Base-by-base conservation (phyloP, 2,113 vertebrate species). In the Zootoca vivipara region DNA sequence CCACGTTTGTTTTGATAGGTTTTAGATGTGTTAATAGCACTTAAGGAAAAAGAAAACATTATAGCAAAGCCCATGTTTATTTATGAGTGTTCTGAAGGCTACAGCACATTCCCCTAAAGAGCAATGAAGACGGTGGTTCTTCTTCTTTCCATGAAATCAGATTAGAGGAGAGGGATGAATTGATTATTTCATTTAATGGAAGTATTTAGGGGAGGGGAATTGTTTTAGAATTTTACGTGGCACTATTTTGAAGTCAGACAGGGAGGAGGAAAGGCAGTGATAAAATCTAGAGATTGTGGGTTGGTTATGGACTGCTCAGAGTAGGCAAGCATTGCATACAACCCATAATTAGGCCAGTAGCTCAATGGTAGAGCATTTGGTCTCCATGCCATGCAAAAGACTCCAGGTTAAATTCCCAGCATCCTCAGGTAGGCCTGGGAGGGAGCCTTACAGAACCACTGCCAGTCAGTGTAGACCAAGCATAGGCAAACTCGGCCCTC, bases 111-210 rank as follows among this genome's bases (percentile, higher is more conserved):
- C 86, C 77, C 46, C 56, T 6, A 84, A 92, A 91, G 87, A 56
- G 81, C 87, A 88, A 85, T 85, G 92, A 89, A 92, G 89, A 77
- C 87, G 52, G 2, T 7, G 24, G 64, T 75, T 38, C 9, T 20
- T 33, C 56, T 70, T 18, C 78, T 4, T 0, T 20, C 3, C n/a
- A 26, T 4, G 75, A 69, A 24, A 65, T 64, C 56, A 74, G 52
- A 28, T n/a, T 58, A 56, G 30, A 81, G 69, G 78, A 13, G 20
- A n/a, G 3, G 26, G 5, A 81, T 81, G 15, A 35, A 58, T 58
- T 13, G 46, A 24, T 70, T 58, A 24, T 72, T 38, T 70, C 35
- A 70, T 40, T 38, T 12, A 30, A 24, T 3, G 13, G 33, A 33
- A 72, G 1, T 52, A 52, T 52, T 52, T 52, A 2, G 46, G 46